Percentiles rank a stretch among this genome's conserved stretches.
These are phyloP conservation scores for Motacilla alba DNA, from an alignment of 2,113 vertebrate species.

Conservation along the genomic window DNA sequence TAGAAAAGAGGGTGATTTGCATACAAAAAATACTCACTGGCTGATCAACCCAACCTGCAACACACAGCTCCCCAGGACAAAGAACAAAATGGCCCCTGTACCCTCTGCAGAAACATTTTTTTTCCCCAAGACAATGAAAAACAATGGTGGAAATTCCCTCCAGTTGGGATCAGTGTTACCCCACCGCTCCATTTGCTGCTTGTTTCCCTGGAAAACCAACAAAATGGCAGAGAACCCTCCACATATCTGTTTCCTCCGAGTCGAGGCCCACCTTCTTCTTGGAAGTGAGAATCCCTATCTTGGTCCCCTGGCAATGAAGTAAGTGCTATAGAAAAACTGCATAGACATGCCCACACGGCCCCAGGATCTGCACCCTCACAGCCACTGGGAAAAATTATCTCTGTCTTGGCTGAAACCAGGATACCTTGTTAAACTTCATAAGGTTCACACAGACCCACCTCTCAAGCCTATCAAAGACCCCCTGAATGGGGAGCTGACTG, in stretches of 20 bases:
- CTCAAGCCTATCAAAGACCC: not conserved
- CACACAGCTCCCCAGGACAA: not conserved
- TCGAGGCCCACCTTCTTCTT: not conserved
- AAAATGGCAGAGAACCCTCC: not conserved
- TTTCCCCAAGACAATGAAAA: not conserved
- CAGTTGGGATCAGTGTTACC: not conserved
- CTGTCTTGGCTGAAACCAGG: not conserved
- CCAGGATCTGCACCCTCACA: fast-evolving
- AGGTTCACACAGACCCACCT: not conserved
- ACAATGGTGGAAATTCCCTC: not conserved
- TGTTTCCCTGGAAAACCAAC: not conserved
- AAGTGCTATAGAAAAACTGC: not conserved
- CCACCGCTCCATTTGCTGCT: not conserved
- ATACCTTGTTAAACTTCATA: not conserved
- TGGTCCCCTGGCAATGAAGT: not conserved
- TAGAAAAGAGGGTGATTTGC: not conserved
- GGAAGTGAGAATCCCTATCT: not conserved
- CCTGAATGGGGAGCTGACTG: not conserved
- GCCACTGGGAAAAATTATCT: not conserved
- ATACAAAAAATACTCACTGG: not conserved
- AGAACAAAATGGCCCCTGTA: not conserved
- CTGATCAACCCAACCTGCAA: not conserved
- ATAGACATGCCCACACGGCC: fast-evolving
- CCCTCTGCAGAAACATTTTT: not conserved
- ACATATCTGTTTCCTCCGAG: not conserved